Conservation (phyloP, 2,888 invertebrate genomes). For the Icerya purchasi region DNA sequence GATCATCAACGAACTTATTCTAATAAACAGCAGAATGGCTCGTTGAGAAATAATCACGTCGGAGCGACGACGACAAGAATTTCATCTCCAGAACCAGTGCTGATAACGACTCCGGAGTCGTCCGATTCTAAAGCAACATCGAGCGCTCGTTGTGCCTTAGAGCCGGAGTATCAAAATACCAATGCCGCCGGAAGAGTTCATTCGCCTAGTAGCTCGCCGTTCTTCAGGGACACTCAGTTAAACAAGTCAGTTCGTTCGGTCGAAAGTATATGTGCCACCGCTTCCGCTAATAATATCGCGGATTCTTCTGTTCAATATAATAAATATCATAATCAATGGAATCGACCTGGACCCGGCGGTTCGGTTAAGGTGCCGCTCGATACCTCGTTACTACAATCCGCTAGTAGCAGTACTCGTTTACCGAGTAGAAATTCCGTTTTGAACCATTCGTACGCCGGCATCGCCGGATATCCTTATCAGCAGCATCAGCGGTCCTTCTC, state of each 20-base stretch:
- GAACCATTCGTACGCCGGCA: constrained; percentile 7
- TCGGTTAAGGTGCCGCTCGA: background rate
- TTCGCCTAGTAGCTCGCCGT: constrained; percentile 1
- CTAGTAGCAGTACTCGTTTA: background rate
- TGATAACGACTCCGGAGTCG: too few relatives aligned
- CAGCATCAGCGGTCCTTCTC: background rate
- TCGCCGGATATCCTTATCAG: background rate
- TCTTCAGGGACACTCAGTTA: background rate
- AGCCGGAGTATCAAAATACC: constrained; percentile 2
- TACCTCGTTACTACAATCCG: too few relatives aligned
- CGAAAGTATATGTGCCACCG: constrained; percentile 4
- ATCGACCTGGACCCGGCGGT: background rate
- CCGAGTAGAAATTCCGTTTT: constrained; percentile 1
- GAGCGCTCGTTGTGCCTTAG: background rate
- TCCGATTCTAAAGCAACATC: too few relatives aligned
- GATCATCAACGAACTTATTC: background rate
- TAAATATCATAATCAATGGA: constrained; percentile 3
- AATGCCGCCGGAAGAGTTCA: background rate
- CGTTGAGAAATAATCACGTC: background rate
- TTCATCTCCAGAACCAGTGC: background rate
- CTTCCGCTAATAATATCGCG: too few relatives aligned
- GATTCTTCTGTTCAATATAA: background rate
- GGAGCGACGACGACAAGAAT: background rate
- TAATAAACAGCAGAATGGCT: background rate
- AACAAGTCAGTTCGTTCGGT: constrained; percentile 2